phyloP scores from a whole-genome alignment of 2,797 vertebrate genomes.

The Carduelis carduelis region DNA sequence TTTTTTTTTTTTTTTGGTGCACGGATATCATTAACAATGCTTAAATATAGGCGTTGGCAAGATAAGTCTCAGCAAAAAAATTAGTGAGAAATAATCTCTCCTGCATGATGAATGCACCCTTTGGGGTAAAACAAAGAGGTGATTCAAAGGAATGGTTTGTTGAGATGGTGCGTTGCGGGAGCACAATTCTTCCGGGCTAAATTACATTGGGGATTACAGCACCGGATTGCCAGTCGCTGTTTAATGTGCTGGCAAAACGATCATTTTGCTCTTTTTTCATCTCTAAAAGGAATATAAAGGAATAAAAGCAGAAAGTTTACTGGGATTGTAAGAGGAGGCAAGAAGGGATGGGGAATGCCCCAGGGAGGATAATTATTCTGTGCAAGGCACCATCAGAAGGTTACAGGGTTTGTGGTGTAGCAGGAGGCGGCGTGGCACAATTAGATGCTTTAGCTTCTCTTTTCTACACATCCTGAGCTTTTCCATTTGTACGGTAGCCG shows the following conservation, averaged over 20 bases:
- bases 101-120: constrained; percentile 6
- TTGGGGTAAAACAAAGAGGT: constrained; percentile 62
- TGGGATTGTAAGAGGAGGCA: not conserved
- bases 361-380: constrained; percentile 32
- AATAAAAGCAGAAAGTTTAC: constrained; percentile 52
- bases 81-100: constrained; percentile 27
- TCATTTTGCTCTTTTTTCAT: constrained; percentile 59
- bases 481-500: constrained; percentile 47
- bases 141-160: constrained; percentile 52
- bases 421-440: not conserved
- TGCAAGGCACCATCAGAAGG: constrained; percentile 36
- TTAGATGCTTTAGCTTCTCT: constrained; percentile 62
- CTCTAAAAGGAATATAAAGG: constrained; percentile 37
- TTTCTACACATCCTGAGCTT: constrained; percentile 62
- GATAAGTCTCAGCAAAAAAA: constrained; percentile 2
- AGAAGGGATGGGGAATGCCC: constrained; percentile 7
- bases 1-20: not conserved
- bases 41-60: constrained; percentile 7
- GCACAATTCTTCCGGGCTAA: constrained; percentile 35
- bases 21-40: constrained; percentile 26
- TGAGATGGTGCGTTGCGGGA: constrained; percentile 7
- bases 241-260: constrained; percentile 53
- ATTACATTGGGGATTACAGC: constrained; percentile 32
- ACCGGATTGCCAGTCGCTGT: not conserved
- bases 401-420: not conserved